Evolutionary conservation across 1,140 invertebrate species (phyloP).

Genomic region (Pogonomyrmex barbatus): DNA sequence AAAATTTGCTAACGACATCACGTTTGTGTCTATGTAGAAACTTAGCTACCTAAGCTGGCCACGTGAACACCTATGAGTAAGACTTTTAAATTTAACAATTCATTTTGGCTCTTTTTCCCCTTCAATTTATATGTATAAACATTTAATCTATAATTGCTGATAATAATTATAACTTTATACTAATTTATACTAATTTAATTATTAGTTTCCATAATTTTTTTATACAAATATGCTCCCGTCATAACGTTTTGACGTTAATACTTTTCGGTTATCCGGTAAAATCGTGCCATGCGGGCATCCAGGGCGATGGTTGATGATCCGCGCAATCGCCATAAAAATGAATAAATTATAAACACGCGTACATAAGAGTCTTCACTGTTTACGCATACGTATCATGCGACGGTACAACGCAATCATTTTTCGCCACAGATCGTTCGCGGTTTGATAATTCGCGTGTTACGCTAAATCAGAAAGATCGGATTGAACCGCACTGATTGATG

Average conservation of each 20-base stretch:
- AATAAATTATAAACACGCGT: conserved; percentile 55
- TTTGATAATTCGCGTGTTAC: conserved; percentile 27
- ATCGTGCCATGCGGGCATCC: conserved; percentile 21
- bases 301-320: conserved; percentile 41
- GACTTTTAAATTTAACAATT: conserved; percentile 84
- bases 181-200: conserved; percentile 58
- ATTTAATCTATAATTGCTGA: conserved; percentile 81
- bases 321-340: conserved; percentile 44
- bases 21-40: conserved; percentile 41
- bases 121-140: conserved; percentile 81
- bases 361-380: conserved; percentile 55
- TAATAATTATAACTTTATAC: conserved; percentile 70
- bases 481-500: background rate
- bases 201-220: conserved; percentile 72
- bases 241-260: conserved; percentile 72
- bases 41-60: conserved; percentile 59
- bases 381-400: conserved; percentile 53
- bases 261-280: conserved; percentile 64
- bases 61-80: conserved; percentile 76
- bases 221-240: conserved; percentile 78
- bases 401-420: conserved; percentile 52
- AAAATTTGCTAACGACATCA: conserved; percentile 40
- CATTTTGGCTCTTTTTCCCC: conserved; percentile 80
- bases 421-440: conserved; percentile 5
- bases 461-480: background rate